A percentile compares a stretch with the other conserved stretches of the same genome.
phyloP scores from a whole-genome alignment of 2,888 invertebrate genomes.

The Chironomus riparius region DNA sequence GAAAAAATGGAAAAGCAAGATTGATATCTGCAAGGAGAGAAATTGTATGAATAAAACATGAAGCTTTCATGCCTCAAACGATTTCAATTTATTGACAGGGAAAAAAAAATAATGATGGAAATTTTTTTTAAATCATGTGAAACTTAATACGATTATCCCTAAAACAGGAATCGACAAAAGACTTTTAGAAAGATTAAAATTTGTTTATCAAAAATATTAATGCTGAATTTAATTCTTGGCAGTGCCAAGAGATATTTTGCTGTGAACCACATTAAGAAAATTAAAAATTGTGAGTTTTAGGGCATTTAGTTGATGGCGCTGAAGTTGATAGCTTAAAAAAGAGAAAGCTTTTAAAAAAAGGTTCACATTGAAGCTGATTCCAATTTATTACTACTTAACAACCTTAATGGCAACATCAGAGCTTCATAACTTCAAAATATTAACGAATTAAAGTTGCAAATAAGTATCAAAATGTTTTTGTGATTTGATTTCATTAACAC shows the following conservation, averaged over 20 bases:
- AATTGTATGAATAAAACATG: background rate
- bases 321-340: too few species aligned
- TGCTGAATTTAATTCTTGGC: background rate
- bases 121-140: background rate
- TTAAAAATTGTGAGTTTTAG: too few species aligned
- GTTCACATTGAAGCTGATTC: too few species aligned
- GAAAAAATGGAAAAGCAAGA: background rate
- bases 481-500: too few species aligned
- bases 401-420: too few species aligned
- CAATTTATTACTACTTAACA: too few species aligned
- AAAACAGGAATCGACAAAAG: background rate
- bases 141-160: background rate
- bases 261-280: too few species aligned
- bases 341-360: too few species aligned
- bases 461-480: too few species aligned
- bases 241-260: background rate
- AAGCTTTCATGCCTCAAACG: background rate
- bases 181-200: background rate
- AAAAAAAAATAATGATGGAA: background rate
- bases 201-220: background rate
- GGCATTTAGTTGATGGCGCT: too few species aligned
- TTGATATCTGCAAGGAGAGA: background rate
- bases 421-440: too few species aligned
- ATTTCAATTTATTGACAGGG: background rate
- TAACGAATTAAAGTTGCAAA: too few species aligned